Percentiles rank a stretch among this genome's conserved stretches.
Conservation (phyloP, 2,113 vertebrate species). For the Antechinus flavipes region DNA sequence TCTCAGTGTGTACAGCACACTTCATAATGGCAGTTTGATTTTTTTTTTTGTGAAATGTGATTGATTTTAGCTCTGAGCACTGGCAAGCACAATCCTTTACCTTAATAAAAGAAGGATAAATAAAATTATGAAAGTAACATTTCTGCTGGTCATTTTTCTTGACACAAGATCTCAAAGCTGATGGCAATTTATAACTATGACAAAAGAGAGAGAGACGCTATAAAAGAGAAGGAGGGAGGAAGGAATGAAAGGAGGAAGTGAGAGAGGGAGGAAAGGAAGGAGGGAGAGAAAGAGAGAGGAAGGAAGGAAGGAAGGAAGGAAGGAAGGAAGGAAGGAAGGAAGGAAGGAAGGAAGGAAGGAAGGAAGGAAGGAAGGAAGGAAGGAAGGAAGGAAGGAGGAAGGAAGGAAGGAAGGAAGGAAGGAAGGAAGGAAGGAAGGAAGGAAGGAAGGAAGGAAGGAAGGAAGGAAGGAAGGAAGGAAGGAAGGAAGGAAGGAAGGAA, state of each 20-base stretch:
- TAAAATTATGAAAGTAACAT: conserved; percentile 40
- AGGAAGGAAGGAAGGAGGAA: too few species aligned
- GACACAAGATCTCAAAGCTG: conserved; percentile 37
- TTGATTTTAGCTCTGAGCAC: conserved; percentile 16
- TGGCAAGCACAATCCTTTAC: conserved; percentile 1
- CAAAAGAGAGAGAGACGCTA: not conserved
- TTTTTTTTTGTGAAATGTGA: conserved; percentile 21
- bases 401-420: not conserved
- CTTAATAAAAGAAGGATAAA: conserved; percentile 26
- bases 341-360: not conserved
- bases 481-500: too few species aligned
- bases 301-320: too few species aligned
- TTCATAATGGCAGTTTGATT: not conserved
- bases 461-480: too few species aligned
- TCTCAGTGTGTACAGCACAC: conserved; percentile 3
- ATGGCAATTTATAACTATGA: conserved; percentile 5
- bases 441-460: too few species aligned
- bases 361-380: too few species aligned
- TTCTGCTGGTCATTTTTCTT: not conserved
- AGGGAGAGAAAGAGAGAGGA: too few species aligned
- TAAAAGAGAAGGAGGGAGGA: too few species aligned
- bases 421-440: not conserved
- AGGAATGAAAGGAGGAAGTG: not conserved
- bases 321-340: too few species aligned
- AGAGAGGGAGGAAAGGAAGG: not conserved